phyloP scores from a whole-genome alignment of 2,888 invertebrate genomes.

The Thecocarcelia acutangulata region DNA sequence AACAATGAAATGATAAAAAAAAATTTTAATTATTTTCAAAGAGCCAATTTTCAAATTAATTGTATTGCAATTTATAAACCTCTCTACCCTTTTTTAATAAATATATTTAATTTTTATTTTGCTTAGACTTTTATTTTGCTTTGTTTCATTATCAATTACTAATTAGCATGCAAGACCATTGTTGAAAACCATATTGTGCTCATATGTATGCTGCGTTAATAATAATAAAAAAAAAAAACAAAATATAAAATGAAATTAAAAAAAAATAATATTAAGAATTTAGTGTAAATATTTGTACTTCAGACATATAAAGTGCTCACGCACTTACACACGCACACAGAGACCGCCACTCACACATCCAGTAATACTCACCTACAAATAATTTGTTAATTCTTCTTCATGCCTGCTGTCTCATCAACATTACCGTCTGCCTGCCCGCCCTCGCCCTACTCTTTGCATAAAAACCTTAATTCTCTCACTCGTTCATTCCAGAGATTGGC shows the following conservation, averaged over 20 bases:
- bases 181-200: constrained; percentile 39
- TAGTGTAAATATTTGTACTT: constrained; percentile 35
- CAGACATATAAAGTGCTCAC: constrained; percentile 33
- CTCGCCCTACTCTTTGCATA: not conserved
- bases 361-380: constrained; percentile 18
- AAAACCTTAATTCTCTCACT: not conserved
- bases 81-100: constrained; percentile 16
- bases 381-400: constrained; percentile 17
- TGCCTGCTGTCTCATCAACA: not conserved
- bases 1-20: constrained; percentile 6
- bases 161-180: constrained; percentile 66
- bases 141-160: constrained; percentile 52
- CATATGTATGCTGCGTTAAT: constrained; percentile 27
- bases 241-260: constrained; percentile 4
- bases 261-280: constrained; percentile 39
- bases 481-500: not conserved
- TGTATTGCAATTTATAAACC: constrained; percentile 38
- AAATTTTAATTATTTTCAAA: not conserved
- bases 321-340: constrained; percentile 17
- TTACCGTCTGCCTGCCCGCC: not conserved
- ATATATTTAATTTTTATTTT: constrained; percentile 5
- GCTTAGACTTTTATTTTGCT: constrained; percentile 28
- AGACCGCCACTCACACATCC: not conserved
- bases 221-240: constrained; percentile 35
- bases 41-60: constrained; percentile 36